phyloP scores from a whole-genome alignment of 2,113 vertebrate species.

The Actinemys pallida region DNA sequence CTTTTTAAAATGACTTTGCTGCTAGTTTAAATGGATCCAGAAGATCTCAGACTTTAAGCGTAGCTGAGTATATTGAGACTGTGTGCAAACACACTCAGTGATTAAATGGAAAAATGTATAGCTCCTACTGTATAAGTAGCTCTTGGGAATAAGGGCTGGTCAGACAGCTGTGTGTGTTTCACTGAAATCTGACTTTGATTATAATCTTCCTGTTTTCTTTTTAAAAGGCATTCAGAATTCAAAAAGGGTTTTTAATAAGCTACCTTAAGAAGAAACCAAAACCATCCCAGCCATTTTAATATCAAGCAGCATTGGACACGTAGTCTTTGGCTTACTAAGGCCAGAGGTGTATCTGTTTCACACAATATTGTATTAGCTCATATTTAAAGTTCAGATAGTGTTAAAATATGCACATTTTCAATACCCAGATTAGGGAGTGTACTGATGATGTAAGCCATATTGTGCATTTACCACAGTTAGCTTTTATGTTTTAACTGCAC shows the following conservation, averaged over 20 bases:
- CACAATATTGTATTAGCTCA: background rate
- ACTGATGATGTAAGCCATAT: background rate
- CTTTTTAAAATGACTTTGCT: constrained; percentile 41
- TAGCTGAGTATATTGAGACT: background rate
- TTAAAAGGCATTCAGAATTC: background rate
- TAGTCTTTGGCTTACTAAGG: background rate
- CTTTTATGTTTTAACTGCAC: background rate
- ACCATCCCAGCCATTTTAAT: background rate
- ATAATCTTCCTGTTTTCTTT: background rate
- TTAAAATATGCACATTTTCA: background rate
- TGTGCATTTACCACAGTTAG: background rate
- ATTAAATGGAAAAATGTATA: constrained; percentile 25
- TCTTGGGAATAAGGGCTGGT: constrained; percentile 29
- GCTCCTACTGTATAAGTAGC: background rate
- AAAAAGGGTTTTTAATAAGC: background rate
- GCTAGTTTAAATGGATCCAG: constrained; percentile 53
- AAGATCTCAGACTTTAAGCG: background rate
- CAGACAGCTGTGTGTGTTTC: constrained; percentile 45
- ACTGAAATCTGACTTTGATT: constrained; percentile 18
- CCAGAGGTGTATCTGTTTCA: background rate
- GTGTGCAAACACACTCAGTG: constrained; percentile 13
- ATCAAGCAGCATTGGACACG: background rate
- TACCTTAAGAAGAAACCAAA: background rate
- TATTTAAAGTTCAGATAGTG: background rate
- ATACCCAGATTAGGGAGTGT: background rate